Base-by-base conservation (phyloP, 2,113 vertebrate species). In the Dipodomys merriami region DNA sequence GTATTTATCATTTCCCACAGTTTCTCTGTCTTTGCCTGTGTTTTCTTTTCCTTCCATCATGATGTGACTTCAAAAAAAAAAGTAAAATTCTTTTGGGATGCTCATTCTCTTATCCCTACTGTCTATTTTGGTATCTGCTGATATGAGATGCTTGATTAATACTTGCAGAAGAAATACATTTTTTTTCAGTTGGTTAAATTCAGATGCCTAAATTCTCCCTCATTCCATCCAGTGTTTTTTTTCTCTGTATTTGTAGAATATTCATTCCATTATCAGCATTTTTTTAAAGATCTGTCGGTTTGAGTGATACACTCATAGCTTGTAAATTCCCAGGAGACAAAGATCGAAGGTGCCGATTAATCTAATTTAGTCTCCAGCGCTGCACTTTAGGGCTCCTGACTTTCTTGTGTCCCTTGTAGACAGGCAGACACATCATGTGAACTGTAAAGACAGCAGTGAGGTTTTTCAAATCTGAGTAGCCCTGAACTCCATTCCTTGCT, bases 291-390 rank as follows among this genome's bases (percentile, higher is more conserved):
- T 62, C 65, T 46, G 1, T 76, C 68, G 89, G n/a, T 25, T 53
- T 73, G 35, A 90, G 0, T 19, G 16, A 65, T 39, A 74, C 16
- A 91, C 46, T 44, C 8, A 39, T 35, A 88, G 44, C n/a, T 30
- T 93, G 8, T 69, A 91, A 92, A 83, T 29, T 71, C 72, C 46
- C 86, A 84, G 33, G 86, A 92, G 39, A 39, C 49, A 82, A 85
- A 25, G 64, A n/a, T 13, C 19, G 12, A 91, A 91, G 60, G 30
- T 76, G 35, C 30, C 68, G 53, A 53, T 91, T 35, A 49, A 76
- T 79, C 46, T 83, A 86, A 78, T 71, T 91, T 92, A 76, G 35
- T 44, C 33, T 85, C 33, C 20, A 64, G 9, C 90, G 78, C 23
- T 65, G 20, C 81, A 78, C 25, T 30, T 68, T 46, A 69, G 35